Conservation (phyloP, 2,888 invertebrate species). For the Lithophane socia region DNA sequence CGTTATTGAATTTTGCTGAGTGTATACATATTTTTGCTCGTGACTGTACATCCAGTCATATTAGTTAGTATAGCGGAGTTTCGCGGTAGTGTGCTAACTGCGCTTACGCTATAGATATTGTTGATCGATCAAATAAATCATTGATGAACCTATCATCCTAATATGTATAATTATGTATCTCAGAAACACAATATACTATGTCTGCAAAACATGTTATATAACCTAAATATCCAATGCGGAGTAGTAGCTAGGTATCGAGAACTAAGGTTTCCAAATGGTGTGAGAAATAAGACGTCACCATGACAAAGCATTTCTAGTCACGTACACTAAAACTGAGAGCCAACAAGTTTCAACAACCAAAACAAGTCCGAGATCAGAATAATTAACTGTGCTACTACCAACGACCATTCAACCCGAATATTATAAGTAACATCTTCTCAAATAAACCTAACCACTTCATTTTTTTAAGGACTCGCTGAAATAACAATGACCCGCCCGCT, state of each 20-base stretch:
- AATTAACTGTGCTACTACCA: neutral
- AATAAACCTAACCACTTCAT: neutral
- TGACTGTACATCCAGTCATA: neutral
- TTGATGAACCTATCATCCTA: neutral
- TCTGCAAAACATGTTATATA: slow-evolving; percentile 10
- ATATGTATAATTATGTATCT: neutral
- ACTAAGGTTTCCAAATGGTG: slow-evolving; percentile 23
- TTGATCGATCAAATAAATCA: slow-evolving; percentile 2
- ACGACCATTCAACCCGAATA: neutral
- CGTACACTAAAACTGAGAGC: slow-evolving; percentile 29
- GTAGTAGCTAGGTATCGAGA: slow-evolving; percentile 12
- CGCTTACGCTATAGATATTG: neutral
- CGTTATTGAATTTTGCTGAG: too few relatives aligned
- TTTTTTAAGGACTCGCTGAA: neutral
- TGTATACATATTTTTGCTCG: too few relatives aligned
- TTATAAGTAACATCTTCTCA: too few relatives aligned
- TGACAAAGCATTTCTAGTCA: slow-evolving; percentile 38
- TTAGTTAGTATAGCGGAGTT: neutral
- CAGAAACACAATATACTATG: neutral
- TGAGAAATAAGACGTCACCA: slow-evolving; percentile 26
- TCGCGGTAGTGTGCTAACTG: neutral
- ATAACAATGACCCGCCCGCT: too few relatives aligned
- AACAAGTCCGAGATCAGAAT: slow-evolving; percentile 19
- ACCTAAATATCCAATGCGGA: slow-evolving; percentile 14
- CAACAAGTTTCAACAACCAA: too few relatives aligned